Conservation (phyloP, 2,113 vertebrate species). For the Oxyruncus cristatus region DNA sequence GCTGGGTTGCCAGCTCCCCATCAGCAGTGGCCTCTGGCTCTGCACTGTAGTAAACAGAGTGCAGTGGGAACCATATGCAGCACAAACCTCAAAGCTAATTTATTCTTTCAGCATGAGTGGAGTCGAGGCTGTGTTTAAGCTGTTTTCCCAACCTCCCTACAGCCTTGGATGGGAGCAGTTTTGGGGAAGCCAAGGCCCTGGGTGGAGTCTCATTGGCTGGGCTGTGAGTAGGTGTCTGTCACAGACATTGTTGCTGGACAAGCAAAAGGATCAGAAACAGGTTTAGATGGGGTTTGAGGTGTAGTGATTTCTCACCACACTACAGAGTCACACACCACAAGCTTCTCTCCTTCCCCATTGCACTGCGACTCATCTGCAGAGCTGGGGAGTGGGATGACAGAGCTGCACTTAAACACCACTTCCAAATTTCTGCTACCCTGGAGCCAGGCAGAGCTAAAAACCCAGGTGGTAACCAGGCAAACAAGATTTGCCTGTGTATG, state of each 20-base stretch:
- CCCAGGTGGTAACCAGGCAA: neutral
- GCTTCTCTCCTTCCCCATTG: neutral
- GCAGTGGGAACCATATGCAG: fast-evolving
- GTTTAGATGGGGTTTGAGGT: neutral
- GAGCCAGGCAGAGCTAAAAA: neutral
- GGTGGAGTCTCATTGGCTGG: neutral
- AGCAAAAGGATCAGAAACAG: neutral
- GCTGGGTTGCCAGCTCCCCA: neutral
- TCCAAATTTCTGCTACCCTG: neutral
- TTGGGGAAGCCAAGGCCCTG: neutral
- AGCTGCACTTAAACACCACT: neutral
- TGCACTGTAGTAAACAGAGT: neutral
- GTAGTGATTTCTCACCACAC: neutral
- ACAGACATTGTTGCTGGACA: neutral
- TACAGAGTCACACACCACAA: neutral
- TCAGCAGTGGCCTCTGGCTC: neutral
- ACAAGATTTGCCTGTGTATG: neutral
- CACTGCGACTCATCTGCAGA: fast-evolving
- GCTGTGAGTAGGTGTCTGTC: neutral
- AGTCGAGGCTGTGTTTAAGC: neutral
- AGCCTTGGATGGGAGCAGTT: neutral
- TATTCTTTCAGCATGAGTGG: neutral
- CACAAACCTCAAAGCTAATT: neutral
- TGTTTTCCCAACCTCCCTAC: neutral
- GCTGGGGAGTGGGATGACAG: neutral